phyloP scores from a whole-genome alignment of 2,113 vertebrate genomes.

The Australoheros scitulus region DNA sequence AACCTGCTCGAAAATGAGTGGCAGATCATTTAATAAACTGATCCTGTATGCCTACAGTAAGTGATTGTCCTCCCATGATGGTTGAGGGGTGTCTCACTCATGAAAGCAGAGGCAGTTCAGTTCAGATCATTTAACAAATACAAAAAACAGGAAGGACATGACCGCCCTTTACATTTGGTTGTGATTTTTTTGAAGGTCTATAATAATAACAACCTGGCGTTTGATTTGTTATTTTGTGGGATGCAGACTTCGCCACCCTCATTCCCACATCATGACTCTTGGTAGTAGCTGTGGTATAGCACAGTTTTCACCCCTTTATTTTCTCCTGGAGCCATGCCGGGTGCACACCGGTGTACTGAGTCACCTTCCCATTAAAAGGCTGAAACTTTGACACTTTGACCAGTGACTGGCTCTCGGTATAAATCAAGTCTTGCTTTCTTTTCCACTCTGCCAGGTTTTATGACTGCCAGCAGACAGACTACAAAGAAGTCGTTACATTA shows the following conservation, averaged over 20 bases:
- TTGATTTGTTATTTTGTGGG: background rate
- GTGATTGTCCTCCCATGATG: background rate
- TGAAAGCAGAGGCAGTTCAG: background rate
- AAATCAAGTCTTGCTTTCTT: constrained; percentile 43
- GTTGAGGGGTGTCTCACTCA: no score
- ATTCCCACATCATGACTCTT: background rate
- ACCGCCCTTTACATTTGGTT: no score
- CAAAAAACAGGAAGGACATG: no score
- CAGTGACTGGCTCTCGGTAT: constrained; percentile 14
- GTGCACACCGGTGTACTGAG: background rate
- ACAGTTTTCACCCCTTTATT: background rate
- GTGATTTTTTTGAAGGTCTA: background rate
- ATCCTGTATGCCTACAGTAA: background rate
- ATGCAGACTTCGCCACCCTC: background rate
- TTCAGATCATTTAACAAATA: background rate
- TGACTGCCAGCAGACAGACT: constrained; percentile 36
- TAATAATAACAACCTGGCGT: background rate
- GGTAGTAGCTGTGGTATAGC: background rate
- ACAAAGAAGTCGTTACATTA: constrained; percentile 59
- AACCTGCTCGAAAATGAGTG: background rate
- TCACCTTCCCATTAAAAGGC: constrained; percentile 27
- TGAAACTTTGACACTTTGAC: constrained; percentile 28
- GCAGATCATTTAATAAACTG: background rate
- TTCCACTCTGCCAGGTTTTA: constrained; percentile 50
- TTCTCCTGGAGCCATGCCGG: background rate